Evolutionary conservation across 2,797 vertebrate genomes (phyloP), one percentile per base, ranked within the genome.

Genomic region (Argya squamiceps): DNA sequence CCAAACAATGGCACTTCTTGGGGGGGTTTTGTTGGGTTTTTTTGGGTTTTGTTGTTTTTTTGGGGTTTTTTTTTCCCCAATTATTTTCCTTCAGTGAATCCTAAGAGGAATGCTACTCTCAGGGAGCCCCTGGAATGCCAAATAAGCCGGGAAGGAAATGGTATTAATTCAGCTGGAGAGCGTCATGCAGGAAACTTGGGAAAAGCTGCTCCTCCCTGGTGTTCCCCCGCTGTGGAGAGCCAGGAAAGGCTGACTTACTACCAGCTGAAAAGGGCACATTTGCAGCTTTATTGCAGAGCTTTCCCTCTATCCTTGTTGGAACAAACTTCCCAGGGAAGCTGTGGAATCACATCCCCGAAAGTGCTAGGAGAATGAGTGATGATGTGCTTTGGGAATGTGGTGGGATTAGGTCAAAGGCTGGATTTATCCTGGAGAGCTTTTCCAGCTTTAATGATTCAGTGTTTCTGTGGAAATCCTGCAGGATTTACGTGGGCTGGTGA

Each of bases 281-380:
- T 67, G n/a, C 32, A 39, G 5, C 29, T 29, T 50, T n/a, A 53
- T 17, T 1, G 1, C 37, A 53, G 58, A 68, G 59, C 46, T 79
- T 75, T 11, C 39, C 62, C 34, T 6, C 7, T 9, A 6, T 36
- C 68, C 41, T 21, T 32, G 6, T 2, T 5, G 39, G 39, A 18
- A 29, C 5, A 20, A 36, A 27, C 19, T 29, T 36, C 50, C 65
- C 46, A 8, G 68, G 52, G 60, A 32, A 59, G n/a, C 1, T 0
- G 9, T 18, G 52, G 52, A 12, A 21, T 80, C 36, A 15, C 52
- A 7, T 12, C 29, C 37, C 39, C 59, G 46, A n/a, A 16, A 59
- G 29, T 0, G n/a, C 34, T 46, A 37, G 19, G 29, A 4, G 9
- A n/a, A 58, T 0, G 15, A 20, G 68, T 1, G 5, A 2, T 0